Evolutionary conservation across 2,888 invertebrate species (phyloP), one percentile per base, ranked within the genome.

Genomic region (Acrobasis consociella): DNA sequence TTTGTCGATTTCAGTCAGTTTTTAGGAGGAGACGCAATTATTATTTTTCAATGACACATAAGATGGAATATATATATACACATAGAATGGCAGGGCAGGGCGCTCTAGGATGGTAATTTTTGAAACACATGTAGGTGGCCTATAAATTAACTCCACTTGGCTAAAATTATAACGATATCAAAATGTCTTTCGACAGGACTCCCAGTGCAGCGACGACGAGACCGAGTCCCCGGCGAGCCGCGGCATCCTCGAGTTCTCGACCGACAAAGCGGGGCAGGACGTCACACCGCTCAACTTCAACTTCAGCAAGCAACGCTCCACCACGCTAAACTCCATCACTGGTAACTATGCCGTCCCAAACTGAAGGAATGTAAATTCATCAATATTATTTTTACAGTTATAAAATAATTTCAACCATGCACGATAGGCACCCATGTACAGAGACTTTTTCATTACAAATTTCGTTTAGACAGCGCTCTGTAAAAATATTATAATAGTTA

Each of bases 191-290:
- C 71, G 77, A 49, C 74, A 93, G 93, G 93, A 93, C 66, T 93
- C 93, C 1, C 92, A 93, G 65, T 91, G 90, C 71, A 93, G 92
- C 61, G 93, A 93, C 63, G 93, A 93, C 58, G 93, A 93, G 49
- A 92, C 93, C 0, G 93, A 93, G 66, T 89, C 91, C 0, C 91
- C 93, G 1, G 84, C 87, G 1, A 95, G 95, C 63, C 94, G 95
- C 66, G 96, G 96, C 52, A 96, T 96, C 73, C 86, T 97, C 62
- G 97, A 97, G 85, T 97, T 97, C 86, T 95, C 96, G 31, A 96
- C 97, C 0, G 96, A 96, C 69, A 97, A 97, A 81, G 97, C 97
- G 0, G 97, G 97, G 0, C 95, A 95, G 77, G 97, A 97, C 80
- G 96, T 97, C 62, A 97, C 97, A 1, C 97, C 97, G 0, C 94